Conservation (phyloP, 2,888 invertebrate species). For the Empis livida region DNA sequence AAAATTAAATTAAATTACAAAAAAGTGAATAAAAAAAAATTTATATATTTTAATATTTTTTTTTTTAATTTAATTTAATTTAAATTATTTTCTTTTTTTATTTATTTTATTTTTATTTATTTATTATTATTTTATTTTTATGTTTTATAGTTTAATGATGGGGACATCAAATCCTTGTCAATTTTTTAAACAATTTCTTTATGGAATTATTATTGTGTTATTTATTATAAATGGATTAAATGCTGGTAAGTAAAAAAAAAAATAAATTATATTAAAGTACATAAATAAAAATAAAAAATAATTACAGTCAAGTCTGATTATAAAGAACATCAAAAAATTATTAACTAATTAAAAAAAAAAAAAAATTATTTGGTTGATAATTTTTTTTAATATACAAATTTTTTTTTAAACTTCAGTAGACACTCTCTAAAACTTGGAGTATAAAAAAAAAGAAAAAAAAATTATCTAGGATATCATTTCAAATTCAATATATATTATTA, state of each 20-base stretch:
- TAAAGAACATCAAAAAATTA: too few relatives aligned
- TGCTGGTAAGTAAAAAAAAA: slow-evolving; percentile 10
- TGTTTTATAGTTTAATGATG: slow-evolving; percentile 5
- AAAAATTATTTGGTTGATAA: too few relatives aligned
- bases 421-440: too few relatives aligned
- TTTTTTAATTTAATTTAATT: background rate
- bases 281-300: too few relatives aligned
- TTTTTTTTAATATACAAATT: too few relatives aligned
- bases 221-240: slow-evolving; percentile 6
- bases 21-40: background rate
- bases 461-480: too few relatives aligned
- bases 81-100: background rate
- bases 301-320: too few relatives aligned
- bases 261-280: too few relatives aligned
- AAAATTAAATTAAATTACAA: background rate
- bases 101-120: background rate
- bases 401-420: too few relatives aligned
- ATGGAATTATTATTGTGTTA: slow-evolving; percentile 7
- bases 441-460: too few relatives aligned
- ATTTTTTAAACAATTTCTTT: slow-evolving; percentile 1
- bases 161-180: slow-evolving; percentile 6
- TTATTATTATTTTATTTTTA: background rate
- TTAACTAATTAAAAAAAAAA: too few relatives aligned
- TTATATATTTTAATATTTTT: background rate
- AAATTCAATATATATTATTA: too few relatives aligned